Base-by-base conservation (phyloP, 2,888 invertebrate genomes). In the Yponomeuta sedellus region DNA sequence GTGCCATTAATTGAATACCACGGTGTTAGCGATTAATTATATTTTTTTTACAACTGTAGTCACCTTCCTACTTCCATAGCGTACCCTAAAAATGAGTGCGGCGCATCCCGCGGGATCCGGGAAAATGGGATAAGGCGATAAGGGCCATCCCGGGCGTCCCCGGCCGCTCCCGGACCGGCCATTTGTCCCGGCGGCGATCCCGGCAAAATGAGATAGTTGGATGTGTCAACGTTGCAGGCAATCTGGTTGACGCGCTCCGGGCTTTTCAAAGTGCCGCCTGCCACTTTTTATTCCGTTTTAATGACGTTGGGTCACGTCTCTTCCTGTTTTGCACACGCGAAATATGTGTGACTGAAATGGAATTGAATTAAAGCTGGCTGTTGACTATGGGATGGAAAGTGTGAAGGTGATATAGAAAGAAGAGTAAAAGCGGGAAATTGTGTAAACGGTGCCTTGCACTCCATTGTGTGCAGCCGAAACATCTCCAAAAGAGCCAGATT, bases 211-310 rank as follows among this genome's bases (percentile, higher is more conserved):
- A 52, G 44, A 52, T 52, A 52, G 44, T 16, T 52, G 44, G 44
- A 52, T 52, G 44, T 52, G 44, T 52, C 44, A 52, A 52, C 44
- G 44, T 52, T 52, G 44, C 44, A 52, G 44, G 44, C 44, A 52
- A 52, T 52, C 44, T 52, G 16, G 44, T 52, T 52, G 44, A 52
- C 44, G 44, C 16, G 44, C 34, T 52, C 44, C 16, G 16, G 44
- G 44, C 44, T 52, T 52, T 52, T 52, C 16, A 10, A 52, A 52
- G 16, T 16, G 16, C 16, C 4, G 12, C 44, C 4, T 3, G 16
- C 16, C 2, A 0, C 1, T 44, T 44, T 44, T 44, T 44, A 12
- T 12, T 12, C 1, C 11, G 8, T 44, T 44, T 12, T 44, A 34
- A 34, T 1, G 10, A 34, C 34, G 6, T 34, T 8, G 1, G 34